Base-by-base conservation (phyloP, 2,888 invertebrate species). In the Drosophila monieri region DNA sequence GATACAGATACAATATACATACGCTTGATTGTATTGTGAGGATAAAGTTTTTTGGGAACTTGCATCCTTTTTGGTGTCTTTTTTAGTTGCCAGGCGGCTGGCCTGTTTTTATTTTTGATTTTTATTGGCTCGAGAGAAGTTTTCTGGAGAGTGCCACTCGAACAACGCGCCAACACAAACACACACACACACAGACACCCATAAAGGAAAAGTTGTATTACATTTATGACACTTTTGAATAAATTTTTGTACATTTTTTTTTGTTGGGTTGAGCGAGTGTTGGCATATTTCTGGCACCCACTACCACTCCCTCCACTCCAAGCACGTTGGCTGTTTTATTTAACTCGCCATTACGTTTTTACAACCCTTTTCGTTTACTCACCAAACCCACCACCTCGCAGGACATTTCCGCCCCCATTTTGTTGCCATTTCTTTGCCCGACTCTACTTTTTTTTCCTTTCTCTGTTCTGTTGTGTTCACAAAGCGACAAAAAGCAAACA, bases 311-410 rank as follows among this genome's bases (percentile, higher is more conserved):
- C 0, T 43, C 35, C 30, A 51, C 44, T 14, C 37, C 65, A 5
- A 58, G 80, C 80, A 86, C 80, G 87, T 86, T 80, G 78, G 73
- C 78, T 76, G 81, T 87, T 87, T 87, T 85, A 87, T 87, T 81
- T 84, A 87, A 78, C 80, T 87, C 81, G 78, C 81, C 87, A 85
- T 81, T 81, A 85, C 87, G 74, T 85, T 87, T 81, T 87, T 80
- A 85, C 81, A 86, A 85, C 85, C 81, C 85, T 86, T 86, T 84
- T 61, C 69, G 53, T 60, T 48, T 70, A 49, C 52, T 60, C n/a
- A 30, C 6, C 56, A 35, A 8, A 35, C 15, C 14, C 18, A 12
- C 48, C 6, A 14, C 12, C 3, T 14, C 15, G 15, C 27, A 23
- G 48, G 35, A 49, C 66, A 74, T 14, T 83, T 71, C 21, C 21